Conservation (phyloP, 2,888 invertebrate species). For the Palloptera scutellata region DNA sequence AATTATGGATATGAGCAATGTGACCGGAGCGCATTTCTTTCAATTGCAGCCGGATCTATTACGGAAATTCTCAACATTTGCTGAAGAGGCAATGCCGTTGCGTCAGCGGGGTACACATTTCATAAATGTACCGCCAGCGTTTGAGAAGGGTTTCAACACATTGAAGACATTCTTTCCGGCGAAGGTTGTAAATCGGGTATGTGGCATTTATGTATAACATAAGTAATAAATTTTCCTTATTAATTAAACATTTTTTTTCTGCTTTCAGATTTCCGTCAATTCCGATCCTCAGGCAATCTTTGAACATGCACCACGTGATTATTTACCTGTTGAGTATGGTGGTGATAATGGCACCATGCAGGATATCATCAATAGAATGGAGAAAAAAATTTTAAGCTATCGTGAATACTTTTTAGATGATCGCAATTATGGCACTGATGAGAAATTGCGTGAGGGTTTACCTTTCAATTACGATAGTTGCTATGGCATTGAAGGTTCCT, state of each 20-base stretch:
- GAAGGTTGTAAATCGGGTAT: conserved; percentile 71
- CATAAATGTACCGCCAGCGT: conserved; percentile 69
- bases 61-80: conserved; percentile 68
- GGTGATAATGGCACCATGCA: conserved; percentile 67
- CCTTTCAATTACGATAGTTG: conserved; percentile 46
- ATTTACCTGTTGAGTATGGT: conserved; percentile 73
- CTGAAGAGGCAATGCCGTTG: conserved; percentile 72
- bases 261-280: conserved; percentile 67
- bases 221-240: background rate
- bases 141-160: conserved; percentile 69
- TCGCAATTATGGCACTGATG: conserved; percentile 53
- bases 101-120: conserved; percentile 71
- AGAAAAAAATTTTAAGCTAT: conserved; percentile 50
- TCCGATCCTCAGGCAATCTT: conserved; percentile 69
- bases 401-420: conserved; percentile 55
- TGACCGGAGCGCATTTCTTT: conserved; percentile 67
- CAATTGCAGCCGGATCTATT: conserved; percentile 70
- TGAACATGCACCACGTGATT: conserved; percentile 68
- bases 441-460: conserved; percentile 51
- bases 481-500: conserved; percentile 61
- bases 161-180: conserved; percentile 71
- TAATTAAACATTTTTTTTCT: conserved; percentile 1
- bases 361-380: conserved; percentile 58
- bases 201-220: conserved; percentile 40
- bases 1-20: conserved; percentile 69